Evolutionary conservation across 1,140 invertebrate species (phyloP).

Genomic region (Onthophagus taurus): DNA sequence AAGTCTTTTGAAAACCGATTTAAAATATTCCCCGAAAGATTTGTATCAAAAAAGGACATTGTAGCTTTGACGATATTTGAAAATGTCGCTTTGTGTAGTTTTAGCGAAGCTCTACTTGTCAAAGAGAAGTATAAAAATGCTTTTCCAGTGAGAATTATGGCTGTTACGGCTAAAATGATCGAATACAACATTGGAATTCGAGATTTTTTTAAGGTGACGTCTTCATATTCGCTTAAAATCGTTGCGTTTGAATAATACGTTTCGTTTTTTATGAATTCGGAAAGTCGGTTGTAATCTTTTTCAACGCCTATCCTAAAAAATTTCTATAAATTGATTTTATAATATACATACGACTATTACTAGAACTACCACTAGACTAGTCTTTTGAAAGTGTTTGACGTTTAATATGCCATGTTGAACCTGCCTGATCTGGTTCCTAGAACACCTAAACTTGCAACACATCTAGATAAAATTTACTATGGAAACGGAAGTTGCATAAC

Average conservation of each 20-base stretch:
- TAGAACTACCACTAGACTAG: too few relatives aligned
- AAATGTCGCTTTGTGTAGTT: slow-evolving; percentile 58
- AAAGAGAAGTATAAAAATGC: slow-evolving; percentile 12
- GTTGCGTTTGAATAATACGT: too few relatives aligned
- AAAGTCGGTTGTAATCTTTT: too few relatives aligned
- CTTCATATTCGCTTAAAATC: neutral
- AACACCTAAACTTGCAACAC: too few relatives aligned
- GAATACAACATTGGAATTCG: slow-evolving; percentile 11
- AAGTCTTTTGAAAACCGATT: slow-evolving; percentile 56
- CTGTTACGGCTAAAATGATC: neutral
- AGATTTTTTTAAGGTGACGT: neutral
- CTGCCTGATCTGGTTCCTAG: neutral
- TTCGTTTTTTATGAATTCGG: too few relatives aligned
- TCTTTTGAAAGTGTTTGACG: too few relatives aligned
- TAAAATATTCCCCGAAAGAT: slow-evolving; percentile 42
- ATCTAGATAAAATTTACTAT: too few relatives aligned
- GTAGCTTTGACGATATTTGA: slow-evolving; percentile 47
- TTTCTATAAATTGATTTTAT: too few relatives aligned
- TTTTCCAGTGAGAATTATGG: neutral
- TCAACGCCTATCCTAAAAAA: too few relatives aligned
- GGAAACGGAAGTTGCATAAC: too few relatives aligned
- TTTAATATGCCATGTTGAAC: neutral
- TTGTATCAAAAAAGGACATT: slow-evolving; percentile 57
- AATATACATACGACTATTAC: too few relatives aligned
- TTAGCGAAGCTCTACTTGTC: slow-evolving; percentile 38